Evolutionary conservation across 30 jellyfish, hydroid and myxozoan genomes (phyloP).

Genomic region (Pseudorhiza aurosa): DNA sequence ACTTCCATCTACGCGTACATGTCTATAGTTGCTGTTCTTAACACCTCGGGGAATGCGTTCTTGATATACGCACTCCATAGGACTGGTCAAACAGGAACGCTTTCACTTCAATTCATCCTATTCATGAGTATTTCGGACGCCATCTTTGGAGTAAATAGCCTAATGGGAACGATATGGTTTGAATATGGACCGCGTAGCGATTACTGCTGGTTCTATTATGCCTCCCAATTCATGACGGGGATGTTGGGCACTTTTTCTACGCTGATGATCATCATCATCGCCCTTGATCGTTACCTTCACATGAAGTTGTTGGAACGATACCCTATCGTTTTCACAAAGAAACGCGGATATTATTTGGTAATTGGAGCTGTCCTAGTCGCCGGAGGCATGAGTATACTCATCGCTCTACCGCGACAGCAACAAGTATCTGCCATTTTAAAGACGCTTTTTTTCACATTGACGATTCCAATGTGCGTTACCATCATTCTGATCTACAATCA

Average conservation of each 20-base stretch:
- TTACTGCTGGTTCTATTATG: neutral
- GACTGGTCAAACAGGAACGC: neutral
- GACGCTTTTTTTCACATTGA: neutral
- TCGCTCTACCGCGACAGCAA: neutral
- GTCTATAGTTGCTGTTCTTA: neutral
- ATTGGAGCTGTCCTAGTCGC: neutral
- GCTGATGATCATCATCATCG: constrained; percentile 1
- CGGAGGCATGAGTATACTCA: neutral
- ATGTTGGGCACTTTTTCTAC: neutral
- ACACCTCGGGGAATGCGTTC: neutral
- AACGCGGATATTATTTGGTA: neutral
- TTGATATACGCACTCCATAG: neutral
- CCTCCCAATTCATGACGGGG: neutral
- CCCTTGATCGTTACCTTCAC: neutral
- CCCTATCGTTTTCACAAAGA: neutral
- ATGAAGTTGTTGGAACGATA: neutral
- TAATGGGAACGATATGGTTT: neutral
- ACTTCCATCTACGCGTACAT: neutral
- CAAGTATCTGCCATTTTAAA: neutral
- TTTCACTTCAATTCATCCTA: neutral
- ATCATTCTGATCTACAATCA: neutral
- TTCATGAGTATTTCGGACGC: neutral
- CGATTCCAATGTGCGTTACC: neutral
- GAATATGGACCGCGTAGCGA: neutral
- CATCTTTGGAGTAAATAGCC: neutral